Base-by-base conservation (phyloP, 2,113 vertebrate species). In the Arvicanthis niloticus region DNA sequence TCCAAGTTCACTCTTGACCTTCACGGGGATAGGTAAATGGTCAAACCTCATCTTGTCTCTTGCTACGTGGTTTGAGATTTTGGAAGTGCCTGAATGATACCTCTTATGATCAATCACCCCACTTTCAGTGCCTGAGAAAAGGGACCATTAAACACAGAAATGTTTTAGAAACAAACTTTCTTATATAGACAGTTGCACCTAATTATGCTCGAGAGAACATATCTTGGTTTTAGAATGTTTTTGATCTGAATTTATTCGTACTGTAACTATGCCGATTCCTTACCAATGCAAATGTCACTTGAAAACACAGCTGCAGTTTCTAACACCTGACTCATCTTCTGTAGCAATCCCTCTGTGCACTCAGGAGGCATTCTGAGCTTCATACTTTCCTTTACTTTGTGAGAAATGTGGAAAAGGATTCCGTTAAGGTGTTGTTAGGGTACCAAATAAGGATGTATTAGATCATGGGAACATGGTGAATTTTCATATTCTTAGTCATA, bases 401-500 rank as follows among this genome's bases (percentile, higher is more conserved):
- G 81, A 19, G 72, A 56, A 92, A 75, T 92, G 45, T 82, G 72
- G n/a, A 22, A 85, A 97, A 78, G 34, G 10, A 77, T 77, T 62
- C 67, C 77, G 37, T 82, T 29, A 91, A 78, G 22, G 17, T 93
- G 24, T 73, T 76, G 16, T 34, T 62, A 81, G 60, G 22, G 21
- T 31, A 29, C 51, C 85, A 34, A 87, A n/a, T 45, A 81, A 62
- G 11, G 19, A 51, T 95, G 40, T 89, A n/a, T 95, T 86, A 85
- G 78, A 86, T 86, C 72, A 93, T 78, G 40, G 15, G 80, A 92
- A 88, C 10, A 72, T 60, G 13, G 67, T 48, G n/a, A 73, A 73
- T 62, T 80, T 75, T 73, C 86, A 60, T 60, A 65, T 42, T 73
- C 78, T 93, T 95, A 97, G 90, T 95, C 96, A 97, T 16, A 76